These are phyloP conservation scores for Sisyra nigra DNA, from an alignment of 2,888 invertebrate genomes.

Conservation along the genomic window DNA sequence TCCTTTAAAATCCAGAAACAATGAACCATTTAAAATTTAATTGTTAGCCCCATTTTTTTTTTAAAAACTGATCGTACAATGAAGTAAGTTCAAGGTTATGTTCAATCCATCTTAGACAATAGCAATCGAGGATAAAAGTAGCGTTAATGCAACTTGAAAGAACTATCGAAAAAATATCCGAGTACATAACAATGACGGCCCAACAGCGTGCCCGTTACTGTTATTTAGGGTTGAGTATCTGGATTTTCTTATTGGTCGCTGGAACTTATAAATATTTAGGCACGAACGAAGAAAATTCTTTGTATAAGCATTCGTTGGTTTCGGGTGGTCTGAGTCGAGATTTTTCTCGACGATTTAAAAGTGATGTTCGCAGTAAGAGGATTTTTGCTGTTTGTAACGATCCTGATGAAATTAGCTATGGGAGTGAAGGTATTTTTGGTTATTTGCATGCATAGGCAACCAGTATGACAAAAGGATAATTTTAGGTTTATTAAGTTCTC, in stretches of 20 bases:
- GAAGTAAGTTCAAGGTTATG: too few relatives aligned
- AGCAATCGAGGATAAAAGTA: too few relatives aligned
- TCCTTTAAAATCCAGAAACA: too few relatives aligned
- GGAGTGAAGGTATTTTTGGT: slow-evolving; percentile 50
- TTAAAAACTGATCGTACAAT: too few relatives aligned
- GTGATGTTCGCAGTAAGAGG: slow-evolving; percentile 43
- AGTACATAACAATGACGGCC: slow-evolving; percentile 26
- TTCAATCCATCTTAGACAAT: too few relatives aligned
- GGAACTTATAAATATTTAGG: slow-evolving; percentile 70
- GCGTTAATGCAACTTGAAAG: too few relatives aligned
- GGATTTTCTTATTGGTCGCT: slow-evolving; percentile 65
- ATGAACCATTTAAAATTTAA: too few relatives aligned
- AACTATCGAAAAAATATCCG: too few relatives aligned
- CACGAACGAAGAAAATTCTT: slow-evolving; percentile 18
- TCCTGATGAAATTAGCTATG: slow-evolving; percentile 46
- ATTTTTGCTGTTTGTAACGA: slow-evolving; percentile 57
- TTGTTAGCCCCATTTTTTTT: too few relatives aligned
- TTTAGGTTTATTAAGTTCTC: slow-evolving; percentile 27
- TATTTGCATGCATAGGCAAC: background rate
- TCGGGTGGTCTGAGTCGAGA: slow-evolving; percentile 27
- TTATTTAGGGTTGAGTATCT: slow-evolving; percentile 62
- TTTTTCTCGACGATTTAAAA: slow-evolving; percentile 34
- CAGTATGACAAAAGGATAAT: slow-evolving; percentile 1
- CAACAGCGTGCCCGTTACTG: slow-evolving; percentile 70
- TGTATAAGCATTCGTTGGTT: slow-evolving; percentile 25